Conservation (phyloP, 2,113 vertebrate species). For the Sorex fumeus region DNA sequence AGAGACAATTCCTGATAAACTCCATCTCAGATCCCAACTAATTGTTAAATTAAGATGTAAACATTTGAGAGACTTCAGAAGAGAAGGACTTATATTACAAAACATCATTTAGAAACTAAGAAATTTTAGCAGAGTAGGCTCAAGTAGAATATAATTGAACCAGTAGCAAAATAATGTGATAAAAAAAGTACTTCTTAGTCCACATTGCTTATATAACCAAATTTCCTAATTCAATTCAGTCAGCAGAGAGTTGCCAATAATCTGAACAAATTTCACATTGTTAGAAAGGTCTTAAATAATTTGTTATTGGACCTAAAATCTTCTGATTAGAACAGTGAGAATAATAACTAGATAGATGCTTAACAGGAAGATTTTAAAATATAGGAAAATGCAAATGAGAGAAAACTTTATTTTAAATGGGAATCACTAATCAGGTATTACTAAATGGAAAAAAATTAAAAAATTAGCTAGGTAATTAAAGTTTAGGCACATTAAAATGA, state of each 20-base stretch:
- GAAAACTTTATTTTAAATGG: background rate
- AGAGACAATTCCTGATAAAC: too few relatives aligned
- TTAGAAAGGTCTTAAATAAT: background rate
- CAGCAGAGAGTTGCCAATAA: background rate
- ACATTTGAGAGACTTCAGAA: background rate
- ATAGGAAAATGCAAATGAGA: background rate
- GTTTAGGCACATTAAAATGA: background rate
- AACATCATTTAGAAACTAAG: background rate
- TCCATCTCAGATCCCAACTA: too few relatives aligned
- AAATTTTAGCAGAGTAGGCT: background rate
- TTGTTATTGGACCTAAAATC: background rate
- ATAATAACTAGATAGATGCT: background rate
- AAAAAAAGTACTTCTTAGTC: background rate
- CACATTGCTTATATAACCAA: background rate
- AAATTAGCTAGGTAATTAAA: background rate
- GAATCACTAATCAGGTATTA: background rate
- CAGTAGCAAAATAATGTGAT: background rate
- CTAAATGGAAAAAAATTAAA: background rate
- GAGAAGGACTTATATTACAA: background rate
- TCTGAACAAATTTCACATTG: background rate
- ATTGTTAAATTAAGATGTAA: too few relatives aligned
- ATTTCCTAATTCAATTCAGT: constrained; percentile 14
- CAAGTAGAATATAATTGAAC: background rate
- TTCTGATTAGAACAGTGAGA: background rate
- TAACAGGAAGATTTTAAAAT: background rate